Conservation (phyloP, 1,140 invertebrate genomes). For the Drosophila malerkotliana region DNA sequence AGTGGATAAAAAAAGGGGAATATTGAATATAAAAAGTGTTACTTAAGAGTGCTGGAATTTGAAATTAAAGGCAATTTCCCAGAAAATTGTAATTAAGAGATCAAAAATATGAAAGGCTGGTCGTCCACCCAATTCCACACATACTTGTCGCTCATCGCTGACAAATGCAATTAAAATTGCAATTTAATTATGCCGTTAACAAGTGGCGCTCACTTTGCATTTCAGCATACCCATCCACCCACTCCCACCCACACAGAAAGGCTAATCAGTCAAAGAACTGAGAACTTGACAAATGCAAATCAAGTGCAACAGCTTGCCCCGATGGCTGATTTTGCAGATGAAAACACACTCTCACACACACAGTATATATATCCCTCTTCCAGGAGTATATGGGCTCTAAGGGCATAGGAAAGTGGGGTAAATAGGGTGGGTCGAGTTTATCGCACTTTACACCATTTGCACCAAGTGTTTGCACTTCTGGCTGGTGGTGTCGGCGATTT, state of each 20-base stretch:
- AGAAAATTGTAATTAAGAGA: too few species aligned
- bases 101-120: not conserved
- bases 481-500: conserved; percentile 23
- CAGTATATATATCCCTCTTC: not conserved
- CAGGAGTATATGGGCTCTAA: not conserved
- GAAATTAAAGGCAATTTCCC: too few species aligned
- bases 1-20: too few species aligned
- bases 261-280: conserved; percentile 48
- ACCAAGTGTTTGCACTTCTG: conserved; percentile 31
- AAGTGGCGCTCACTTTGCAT: conserved; percentile 17
- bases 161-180: conserved; percentile 33
- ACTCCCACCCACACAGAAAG: not conserved
- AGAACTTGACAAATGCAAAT: conserved; percentile 48
- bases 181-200: conserved; percentile 38
- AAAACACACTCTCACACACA: conserved; percentile 1
- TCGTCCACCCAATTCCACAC: not conserved
- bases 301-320: conserved; percentile 41
- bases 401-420: not conserved
- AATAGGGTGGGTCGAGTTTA: conserved; percentile 18
- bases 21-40: too few species aligned
- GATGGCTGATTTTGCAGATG: conserved; percentile 26
- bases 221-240: not conserved
- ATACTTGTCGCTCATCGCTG: conserved; percentile 2
- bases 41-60: too few species aligned
- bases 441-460: conserved; percentile 44